Evolutionary conservation across 2,113 vertebrate genomes (phyloP).

Genomic region (Rhinoptilus africanus): DNA sequence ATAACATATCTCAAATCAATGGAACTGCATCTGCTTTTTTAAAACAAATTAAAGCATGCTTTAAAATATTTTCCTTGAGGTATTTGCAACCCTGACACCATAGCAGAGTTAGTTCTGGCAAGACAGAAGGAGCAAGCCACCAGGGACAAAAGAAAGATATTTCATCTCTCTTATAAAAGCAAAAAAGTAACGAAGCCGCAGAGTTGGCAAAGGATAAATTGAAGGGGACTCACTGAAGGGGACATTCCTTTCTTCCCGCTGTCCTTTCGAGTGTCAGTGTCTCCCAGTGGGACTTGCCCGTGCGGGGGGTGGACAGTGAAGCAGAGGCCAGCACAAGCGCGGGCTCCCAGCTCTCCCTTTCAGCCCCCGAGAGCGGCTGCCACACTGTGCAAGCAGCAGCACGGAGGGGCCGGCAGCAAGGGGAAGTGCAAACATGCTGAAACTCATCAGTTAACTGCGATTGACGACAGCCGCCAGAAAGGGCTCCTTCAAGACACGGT

Average conservation of each 20-base stretch:
- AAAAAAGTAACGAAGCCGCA: neutral
- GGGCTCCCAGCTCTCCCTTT: neutral
- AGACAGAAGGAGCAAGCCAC: neutral
- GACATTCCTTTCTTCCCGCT: neutral
- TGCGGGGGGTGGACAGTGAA: neutral
- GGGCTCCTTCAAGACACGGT: neutral
- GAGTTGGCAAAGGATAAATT: neutral
- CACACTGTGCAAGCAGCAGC: neutral
- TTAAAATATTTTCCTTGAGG: neutral
- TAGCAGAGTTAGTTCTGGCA: neutral
- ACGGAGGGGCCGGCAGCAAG: neutral
- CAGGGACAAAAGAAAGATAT: neutral
- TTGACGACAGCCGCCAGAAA: neutral
- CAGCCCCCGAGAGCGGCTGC: fast-evolving
- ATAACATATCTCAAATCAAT: neutral
- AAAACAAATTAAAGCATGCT: neutral
- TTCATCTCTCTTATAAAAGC: neutral
- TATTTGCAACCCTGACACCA: neutral
- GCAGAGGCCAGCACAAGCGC: neutral
- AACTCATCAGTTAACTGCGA: neutral
- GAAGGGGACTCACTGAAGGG: neutral
- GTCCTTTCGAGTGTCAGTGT: neutral
- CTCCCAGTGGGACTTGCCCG: fast-evolving
- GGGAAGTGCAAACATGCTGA: neutral
- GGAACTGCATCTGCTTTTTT: neutral